These are phyloP conservation scores for Chlorops oryzae DNA, from an alignment of 1,140 invertebrate species.

Conservation along the genomic window DNA sequence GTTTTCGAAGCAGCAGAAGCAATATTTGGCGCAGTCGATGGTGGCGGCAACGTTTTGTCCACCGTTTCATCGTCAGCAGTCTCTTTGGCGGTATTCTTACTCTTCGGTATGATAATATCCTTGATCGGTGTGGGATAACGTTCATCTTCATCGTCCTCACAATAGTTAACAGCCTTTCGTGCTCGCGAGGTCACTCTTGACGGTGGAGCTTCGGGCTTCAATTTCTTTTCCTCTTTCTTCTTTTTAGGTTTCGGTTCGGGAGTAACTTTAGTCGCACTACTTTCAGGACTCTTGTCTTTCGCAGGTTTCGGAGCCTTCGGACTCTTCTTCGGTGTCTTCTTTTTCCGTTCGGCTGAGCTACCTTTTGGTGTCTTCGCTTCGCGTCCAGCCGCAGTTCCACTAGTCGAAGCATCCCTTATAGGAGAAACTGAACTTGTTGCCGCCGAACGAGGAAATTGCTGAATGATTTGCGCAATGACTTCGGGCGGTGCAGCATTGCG, in stretches of 20 bases:
- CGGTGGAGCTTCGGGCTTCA: conserved; percentile 45
- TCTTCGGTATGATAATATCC: conserved; percentile 32
- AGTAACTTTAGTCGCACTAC: conserved; percentile 6
- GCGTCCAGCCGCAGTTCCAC: conserved; percentile 17
- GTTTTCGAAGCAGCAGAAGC: conserved; percentile 33
- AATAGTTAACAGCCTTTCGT: conserved; percentile 44
- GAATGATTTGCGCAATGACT: conserved; percentile 52
- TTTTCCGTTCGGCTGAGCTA: conserved; percentile 50
- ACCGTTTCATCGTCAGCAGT: conserved; percentile 1
- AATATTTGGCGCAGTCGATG: conserved; percentile 15
- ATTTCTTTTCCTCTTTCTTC: conserved; percentile 42
- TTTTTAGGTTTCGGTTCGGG: conserved; percentile 29
- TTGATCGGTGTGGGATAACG: conserved; percentile 45
- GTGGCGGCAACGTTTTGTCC: conserved; percentile 24
- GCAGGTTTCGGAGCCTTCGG: conserved; percentile 16
- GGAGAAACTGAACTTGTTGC: no score
- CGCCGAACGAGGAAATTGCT: conserved; percentile 51
- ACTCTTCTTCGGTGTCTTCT: conserved; percentile 39
- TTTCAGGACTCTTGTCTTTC: conserved; percentile 18
- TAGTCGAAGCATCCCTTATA: conserved; percentile 32
- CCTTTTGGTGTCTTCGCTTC: conserved; percentile 44
- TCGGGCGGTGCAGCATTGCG: conserved; percentile 59
- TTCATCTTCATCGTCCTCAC: conserved; percentile 40
- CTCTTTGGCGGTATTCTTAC: conserved; percentile 3
- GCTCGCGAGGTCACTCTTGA: conserved; percentile 40